A percentile compares a stretch with the other conserved stretches of the same genome.
These are phyloP conservation scores for Elanus axillaris DNA, from an alignment of 2,113 vertebrate species.

Conservation along the genomic window DNA sequence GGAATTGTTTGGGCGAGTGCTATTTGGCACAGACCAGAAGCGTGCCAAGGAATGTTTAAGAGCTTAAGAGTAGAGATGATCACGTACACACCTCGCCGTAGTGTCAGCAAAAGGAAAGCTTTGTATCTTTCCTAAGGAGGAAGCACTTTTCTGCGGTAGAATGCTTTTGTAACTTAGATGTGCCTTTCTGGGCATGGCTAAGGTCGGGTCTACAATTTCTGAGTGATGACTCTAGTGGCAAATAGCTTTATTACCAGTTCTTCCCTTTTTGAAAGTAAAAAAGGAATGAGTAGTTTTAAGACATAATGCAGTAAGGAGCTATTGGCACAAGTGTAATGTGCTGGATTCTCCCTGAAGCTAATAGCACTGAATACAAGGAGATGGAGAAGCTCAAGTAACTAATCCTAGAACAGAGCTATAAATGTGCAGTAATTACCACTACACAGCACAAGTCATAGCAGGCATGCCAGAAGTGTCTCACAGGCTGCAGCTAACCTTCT, in stretches of 20 bases:
- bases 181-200: not conserved
- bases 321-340: not conserved
- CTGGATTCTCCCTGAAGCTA: slow-evolving; percentile 32
- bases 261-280: not conserved
- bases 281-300: not conserved
- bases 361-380: not conserved
- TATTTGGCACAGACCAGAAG: not conserved
- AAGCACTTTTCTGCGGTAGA: not conserved
- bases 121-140: not conserved
- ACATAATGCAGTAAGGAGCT: not conserved
- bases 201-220: not conserved
- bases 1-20: slow-evolving; percentile 5
- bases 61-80: not conserved
- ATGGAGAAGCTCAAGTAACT: not conserved
- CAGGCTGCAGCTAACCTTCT: not conserved
- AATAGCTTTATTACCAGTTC: not conserved
- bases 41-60: not conserved
- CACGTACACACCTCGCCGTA: not conserved
- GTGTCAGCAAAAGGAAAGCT: not conserved
- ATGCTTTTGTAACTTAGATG: not conserved
- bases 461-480: not conserved
- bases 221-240: not conserved
- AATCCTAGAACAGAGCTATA: not conserved
- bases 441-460: not conserved
- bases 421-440: not conserved